Percentiles rank a stretch among this genome's conserved stretches.
Conservation (phyloP, 2,888 invertebrate genomes). For the Drosophila colorata region DNA sequence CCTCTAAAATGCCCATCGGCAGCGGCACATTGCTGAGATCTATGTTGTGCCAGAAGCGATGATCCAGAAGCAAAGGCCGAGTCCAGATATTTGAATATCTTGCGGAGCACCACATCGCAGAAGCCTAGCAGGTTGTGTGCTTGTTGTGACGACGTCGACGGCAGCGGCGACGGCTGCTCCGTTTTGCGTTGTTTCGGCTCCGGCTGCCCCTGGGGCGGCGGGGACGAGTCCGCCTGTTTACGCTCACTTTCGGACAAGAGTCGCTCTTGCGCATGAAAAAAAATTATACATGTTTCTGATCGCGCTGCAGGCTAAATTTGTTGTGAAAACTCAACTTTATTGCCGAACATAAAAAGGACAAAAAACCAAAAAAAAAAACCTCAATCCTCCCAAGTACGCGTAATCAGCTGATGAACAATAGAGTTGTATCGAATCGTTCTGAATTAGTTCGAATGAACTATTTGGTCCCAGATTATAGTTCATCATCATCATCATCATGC, state of each 20-base stretch:
- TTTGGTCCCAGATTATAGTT: too few species aligned
- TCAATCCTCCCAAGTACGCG: conserved; percentile 42
- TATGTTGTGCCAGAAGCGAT: conserved; percentile 83
- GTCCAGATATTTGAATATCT: conserved; percentile 84
- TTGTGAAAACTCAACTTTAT: conserved; percentile 35
- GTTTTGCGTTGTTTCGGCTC: conserved; percentile 67
- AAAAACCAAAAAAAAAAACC: conserved; percentile 50
- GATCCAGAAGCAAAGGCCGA: conserved; percentile 82
- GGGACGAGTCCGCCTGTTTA: conserved; percentile 35
- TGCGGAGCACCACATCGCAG: conserved; percentile 83
- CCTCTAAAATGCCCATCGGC: conserved; percentile 76
- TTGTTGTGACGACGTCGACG: not conserved
- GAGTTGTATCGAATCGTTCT: too few species aligned
- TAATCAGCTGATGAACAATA: conserved; percentile 47
- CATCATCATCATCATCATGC: too few species aligned
- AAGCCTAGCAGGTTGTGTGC: conserved; percentile 70
- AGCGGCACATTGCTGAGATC: conserved; percentile 80
- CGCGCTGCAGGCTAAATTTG: conserved; percentile 18
- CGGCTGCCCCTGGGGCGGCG: conserved; percentile 38
- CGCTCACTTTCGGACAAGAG: conserved; percentile 60
- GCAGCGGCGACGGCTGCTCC: conserved; percentile 27
- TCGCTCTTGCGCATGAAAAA: conserved; percentile 67
- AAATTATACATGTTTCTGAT: conserved; percentile 57
- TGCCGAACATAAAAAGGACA: conserved; percentile 37
- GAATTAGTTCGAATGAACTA: too few species aligned